Percentiles rank a stretch among this genome's conserved stretches.
Evolutionary conservation across 2,797 vertebrate genomes (phyloP).

Genomic region (Epinephelus awoara): DNA sequence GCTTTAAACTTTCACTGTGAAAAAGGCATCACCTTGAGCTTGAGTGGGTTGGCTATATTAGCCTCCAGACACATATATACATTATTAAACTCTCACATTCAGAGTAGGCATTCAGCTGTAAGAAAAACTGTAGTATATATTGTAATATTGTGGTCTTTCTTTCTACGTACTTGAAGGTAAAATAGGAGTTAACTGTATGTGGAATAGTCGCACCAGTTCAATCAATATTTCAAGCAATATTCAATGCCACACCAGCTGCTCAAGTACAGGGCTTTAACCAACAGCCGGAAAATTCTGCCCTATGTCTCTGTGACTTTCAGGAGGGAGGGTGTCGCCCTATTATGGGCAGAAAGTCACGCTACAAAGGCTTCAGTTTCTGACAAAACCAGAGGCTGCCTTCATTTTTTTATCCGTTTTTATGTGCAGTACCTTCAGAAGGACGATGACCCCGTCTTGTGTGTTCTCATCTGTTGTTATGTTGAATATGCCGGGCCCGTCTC

Average conservation of each 20-base stretch:
- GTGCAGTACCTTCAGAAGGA: slow-evolving; percentile 90
- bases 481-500: slow-evolving; percentile 91
- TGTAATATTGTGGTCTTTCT: neutral
- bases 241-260: slow-evolving; percentile 6
- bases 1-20: too few species aligned
- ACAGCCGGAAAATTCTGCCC: neutral
- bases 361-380: neutral
- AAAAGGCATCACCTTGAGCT: neutral
- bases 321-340: neutral
- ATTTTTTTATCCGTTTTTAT: neutral
- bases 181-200: neutral
- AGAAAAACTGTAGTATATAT: neutral
- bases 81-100: neutral
- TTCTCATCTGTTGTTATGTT: slow-evolving; percentile 94
- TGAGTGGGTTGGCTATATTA: too few species aligned
- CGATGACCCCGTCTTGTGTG: slow-evolving; percentile 94
- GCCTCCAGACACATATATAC: neutral
- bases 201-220: neutral
- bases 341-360: neutral
- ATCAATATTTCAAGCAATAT: neutral
- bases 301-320: slow-evolving; percentile 1
- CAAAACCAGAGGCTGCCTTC: neutral
- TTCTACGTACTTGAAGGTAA: too few species aligned
- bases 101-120: neutral
- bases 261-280: neutral